Evolutionary conservation across 2,797 vertebrate species (phyloP).

Genomic region (Atherinosoma microstoma): DNA sequence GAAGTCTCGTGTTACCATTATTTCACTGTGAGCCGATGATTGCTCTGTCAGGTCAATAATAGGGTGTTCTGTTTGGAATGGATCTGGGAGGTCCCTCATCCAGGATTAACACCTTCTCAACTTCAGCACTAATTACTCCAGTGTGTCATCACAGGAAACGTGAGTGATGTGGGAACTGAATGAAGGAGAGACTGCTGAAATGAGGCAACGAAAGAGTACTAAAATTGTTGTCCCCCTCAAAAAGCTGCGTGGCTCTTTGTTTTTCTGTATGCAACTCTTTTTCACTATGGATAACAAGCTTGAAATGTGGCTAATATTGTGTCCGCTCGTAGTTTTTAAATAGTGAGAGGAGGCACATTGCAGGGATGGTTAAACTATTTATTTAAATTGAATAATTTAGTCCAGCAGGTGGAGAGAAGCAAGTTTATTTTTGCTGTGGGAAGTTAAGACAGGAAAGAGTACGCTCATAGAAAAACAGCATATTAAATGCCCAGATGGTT

Average conservation of each 20-base stretch:
- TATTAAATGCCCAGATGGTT: background rate
- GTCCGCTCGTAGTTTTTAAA: background rate
- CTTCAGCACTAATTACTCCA: constrained; percentile 57
- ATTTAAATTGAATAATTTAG: background rate
- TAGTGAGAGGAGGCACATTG: background rate
- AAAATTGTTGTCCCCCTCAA: constrained; percentile 15
- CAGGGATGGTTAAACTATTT: background rate
- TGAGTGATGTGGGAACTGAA: constrained; percentile 40
- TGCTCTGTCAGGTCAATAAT: constrained; percentile 40
- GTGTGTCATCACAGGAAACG: constrained; percentile 55
- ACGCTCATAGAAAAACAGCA: background rate
- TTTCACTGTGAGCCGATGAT: constrained; percentile 49
- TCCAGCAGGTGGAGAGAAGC: background rate
- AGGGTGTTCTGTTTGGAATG: constrained; percentile 52
- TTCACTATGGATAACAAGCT: constrained; percentile 18
- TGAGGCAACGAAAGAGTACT: constrained; percentile 28
- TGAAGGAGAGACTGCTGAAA: constrained; percentile 37
- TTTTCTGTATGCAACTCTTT: constrained; percentile 7
- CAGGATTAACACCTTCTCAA: constrained; percentile 68
- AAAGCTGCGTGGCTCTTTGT: constrained; percentile 26
- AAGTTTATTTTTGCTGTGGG: no score
- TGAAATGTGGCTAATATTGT: constrained; percentile 7
- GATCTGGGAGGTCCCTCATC: constrained; percentile 44
- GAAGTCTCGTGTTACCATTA: constrained; percentile 56
- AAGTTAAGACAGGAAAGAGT: background rate